Percentiles rank a stretch among this genome's conserved stretches.
These are phyloP conservation scores for Euzophera pinguis DNA, from an alignment of 2,888 invertebrate genomes.

Conservation along the genomic window DNA sequence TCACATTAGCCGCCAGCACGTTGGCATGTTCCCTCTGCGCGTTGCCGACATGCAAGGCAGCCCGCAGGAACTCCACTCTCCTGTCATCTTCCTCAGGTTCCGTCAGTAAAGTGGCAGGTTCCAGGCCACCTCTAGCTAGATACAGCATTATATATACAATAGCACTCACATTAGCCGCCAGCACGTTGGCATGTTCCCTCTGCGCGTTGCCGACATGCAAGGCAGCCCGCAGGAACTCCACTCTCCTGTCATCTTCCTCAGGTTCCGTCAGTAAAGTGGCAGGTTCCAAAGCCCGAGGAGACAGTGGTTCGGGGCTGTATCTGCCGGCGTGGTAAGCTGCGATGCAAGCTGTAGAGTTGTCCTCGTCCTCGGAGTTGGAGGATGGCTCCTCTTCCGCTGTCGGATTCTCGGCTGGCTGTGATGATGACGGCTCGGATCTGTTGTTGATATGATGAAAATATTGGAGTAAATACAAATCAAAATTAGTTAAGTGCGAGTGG, in stretches of 20 bases:
- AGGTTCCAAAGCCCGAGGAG: conserved; percentile 81
- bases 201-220: conserved; percentile 70
- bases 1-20: no score
- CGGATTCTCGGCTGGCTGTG: conserved; percentile 19
- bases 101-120: conserved; percentile 86
- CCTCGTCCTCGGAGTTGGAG: conserved; percentile 29
- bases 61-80: no score
- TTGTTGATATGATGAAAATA: background rate
- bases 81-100: no score
- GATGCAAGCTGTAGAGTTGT: conserved; percentile 40
- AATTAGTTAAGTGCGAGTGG: no score
- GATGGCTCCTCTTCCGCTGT: conserved; percentile 23
- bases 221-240: conserved; percentile 86
- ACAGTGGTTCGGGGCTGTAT: conserved; percentile 89
- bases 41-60: no score
- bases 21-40: no score
- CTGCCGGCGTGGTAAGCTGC: conserved; percentile 85
- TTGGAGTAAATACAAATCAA: no score
- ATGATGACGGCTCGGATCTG: conserved; percentile 25
- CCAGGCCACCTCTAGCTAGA: no score
- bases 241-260: conserved; percentile 86
- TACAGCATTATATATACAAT: background rate
- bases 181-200: conserved; percentile 56
- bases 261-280: conserved; percentile 88
- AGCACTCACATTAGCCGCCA: conserved; percentile 73